These are phyloP conservation scores for Echeneis naucrates DNA, from an alignment of 2,797 vertebrate genomes.

Conservation along the genomic window DNA sequence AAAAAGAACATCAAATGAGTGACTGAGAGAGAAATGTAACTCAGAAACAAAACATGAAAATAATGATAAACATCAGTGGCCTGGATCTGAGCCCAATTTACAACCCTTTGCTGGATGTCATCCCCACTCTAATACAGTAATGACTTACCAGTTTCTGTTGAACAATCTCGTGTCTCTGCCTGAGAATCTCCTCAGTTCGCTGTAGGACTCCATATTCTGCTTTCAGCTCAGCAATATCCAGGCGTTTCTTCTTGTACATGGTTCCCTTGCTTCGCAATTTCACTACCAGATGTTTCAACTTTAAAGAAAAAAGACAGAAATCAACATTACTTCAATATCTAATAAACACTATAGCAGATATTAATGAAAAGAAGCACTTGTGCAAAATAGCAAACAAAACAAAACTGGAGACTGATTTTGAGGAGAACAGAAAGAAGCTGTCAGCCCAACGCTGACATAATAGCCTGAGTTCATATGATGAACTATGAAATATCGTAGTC, in stretches of 20 bases:
- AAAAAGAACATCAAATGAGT: too few relatives aligned
- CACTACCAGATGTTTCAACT: slow-evolving; percentile 95
- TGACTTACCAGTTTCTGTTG: slow-evolving; percentile 92
- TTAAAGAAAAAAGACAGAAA: slow-evolving; percentile 29
- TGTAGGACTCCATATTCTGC: slow-evolving; percentile 93
- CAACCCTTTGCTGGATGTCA: too few relatives aligned
- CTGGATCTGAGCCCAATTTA: too few relatives aligned
- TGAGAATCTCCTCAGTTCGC: slow-evolving; percentile 93
- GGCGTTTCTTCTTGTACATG: slow-evolving; percentile 91
- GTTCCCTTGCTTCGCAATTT: slow-evolving; percentile 93
- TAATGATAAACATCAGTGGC: too few relatives aligned
- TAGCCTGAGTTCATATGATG: too few relatives aligned
- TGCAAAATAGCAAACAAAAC: too few relatives aligned
- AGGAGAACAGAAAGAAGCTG: neutral
- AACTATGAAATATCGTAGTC: too few relatives aligned
- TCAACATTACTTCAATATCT: neutral
- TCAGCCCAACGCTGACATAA: too few relatives aligned
- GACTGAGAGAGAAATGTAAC: too few relatives aligned
- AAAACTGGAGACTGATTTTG: neutral
- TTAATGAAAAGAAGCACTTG: too few relatives aligned
- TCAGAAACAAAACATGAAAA: too few relatives aligned
- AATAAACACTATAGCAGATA: neutral
- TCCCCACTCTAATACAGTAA: neutral
- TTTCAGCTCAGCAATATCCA: slow-evolving; percentile 90
- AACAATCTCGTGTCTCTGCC: slow-evolving; percentile 85